Conservation (phyloP, 2,797 vertebrate genomes). For the Leptatherina wallacei region DNA sequence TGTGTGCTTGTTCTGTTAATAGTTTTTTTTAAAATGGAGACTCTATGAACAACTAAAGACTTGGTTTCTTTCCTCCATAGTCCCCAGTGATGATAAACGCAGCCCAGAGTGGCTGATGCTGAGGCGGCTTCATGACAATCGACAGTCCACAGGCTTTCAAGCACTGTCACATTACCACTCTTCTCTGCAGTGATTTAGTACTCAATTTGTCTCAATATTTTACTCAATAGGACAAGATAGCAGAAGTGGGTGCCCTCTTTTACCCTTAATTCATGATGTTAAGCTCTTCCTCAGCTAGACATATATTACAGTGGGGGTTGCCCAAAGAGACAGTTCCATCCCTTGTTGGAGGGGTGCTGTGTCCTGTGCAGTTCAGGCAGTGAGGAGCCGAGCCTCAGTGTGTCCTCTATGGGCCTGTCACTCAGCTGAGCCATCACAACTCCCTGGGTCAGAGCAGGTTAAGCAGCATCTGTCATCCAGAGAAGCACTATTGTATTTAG, state of each 20-base stretch:
- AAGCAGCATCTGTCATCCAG: slow-evolving; percentile 84
- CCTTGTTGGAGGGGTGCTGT: slow-evolving; percentile 31
- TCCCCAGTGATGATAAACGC: slow-evolving; percentile 68
- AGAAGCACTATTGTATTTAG: slow-evolving; percentile 75
- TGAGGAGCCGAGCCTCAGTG: slow-evolving; percentile 40
- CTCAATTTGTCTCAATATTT: slow-evolving; percentile 80
- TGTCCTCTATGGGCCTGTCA: slow-evolving; percentile 72
- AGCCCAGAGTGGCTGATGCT: slow-evolving; percentile 60
- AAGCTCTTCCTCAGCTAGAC: slow-evolving; percentile 61
- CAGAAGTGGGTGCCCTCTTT: slow-evolving; percentile 64
- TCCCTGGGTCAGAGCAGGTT: slow-evolving; percentile 78
- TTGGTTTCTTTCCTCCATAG: slow-evolving; percentile 48
- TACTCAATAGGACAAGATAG: slow-evolving; percentile 74
- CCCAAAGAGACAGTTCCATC: slow-evolving; percentile 63
- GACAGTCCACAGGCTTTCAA: slow-evolving; percentile 66
- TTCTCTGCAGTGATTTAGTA: slow-evolving; percentile 71
- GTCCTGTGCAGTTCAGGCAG: slow-evolving; percentile 63
- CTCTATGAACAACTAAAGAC: slow-evolving; percentile 70
- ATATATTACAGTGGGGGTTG: slow-evolving; percentile 60
- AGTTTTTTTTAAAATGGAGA: slow-evolving; percentile 58
- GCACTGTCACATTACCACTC: slow-evolving; percentile 69
- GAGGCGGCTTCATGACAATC: slow-evolving; percentile 66
- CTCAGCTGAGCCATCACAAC: slow-evolving; percentile 70
- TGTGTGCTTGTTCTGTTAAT: slow-evolving; percentile 30
- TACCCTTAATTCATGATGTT: slow-evolving; percentile 68